Evolutionary conservation across 2,888 invertebrate genomes (phyloP).

Genomic region (Ophion ellenae): DNA sequence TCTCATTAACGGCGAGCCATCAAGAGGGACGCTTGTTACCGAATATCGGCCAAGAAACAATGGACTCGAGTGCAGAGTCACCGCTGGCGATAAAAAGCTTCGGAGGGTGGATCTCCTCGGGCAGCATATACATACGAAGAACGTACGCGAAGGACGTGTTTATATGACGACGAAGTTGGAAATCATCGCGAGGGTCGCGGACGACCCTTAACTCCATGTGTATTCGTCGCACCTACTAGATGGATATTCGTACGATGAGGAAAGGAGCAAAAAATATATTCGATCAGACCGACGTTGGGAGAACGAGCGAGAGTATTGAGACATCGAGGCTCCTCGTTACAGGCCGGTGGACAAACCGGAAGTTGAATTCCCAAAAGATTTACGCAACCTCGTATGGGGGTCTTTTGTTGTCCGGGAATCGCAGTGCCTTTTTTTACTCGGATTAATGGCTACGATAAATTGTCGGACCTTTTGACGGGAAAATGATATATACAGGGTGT

Average conservation of each 20-base stretch:
- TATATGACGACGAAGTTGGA: conserved; percentile 57
- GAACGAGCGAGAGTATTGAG: not conserved
- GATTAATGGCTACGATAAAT: not conserved
- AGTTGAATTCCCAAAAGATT: not conserved
- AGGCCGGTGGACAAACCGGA: not conserved
- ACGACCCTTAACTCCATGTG: conserved; percentile 38
- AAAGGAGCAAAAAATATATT: not conserved
- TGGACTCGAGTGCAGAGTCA: conserved; percentile 28
- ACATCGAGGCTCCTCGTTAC: not conserved
- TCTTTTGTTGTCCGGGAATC: not conserved
- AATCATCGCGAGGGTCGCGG: conserved; percentile 52
- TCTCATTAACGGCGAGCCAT: not conserved
- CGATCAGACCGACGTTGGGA: not conserved
- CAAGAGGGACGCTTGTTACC: not conserved
- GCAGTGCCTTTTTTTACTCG: not conserved
- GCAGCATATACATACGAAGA: not conserved
- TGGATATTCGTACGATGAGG: not conserved
- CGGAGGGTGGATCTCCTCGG: not conserved
- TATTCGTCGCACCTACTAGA: not conserved
- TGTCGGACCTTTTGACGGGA: not conserved
- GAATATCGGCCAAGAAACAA: conserved; percentile 23
- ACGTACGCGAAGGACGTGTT: conserved; percentile 48
- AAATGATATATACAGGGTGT: not conserved
- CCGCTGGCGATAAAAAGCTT: conserved; percentile 10
- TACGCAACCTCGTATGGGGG: not conserved